Evolutionary conservation across 2,888 invertebrate species (phyloP).

Genomic region (Podotricha telesiphe): DNA sequence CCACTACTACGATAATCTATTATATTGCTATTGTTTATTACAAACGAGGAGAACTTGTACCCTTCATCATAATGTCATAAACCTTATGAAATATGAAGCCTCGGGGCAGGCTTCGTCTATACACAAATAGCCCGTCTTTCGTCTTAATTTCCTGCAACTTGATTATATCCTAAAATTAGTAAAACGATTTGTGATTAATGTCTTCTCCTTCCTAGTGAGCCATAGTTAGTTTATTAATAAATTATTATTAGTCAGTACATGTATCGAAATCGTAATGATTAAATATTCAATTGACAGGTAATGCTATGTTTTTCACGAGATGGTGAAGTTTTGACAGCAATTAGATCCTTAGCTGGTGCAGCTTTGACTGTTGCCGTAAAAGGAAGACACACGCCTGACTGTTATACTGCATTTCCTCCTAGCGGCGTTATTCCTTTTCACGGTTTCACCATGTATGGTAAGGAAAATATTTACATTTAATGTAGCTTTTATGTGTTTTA

Average conservation of each 20-base stretch:
- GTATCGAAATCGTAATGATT: background rate
- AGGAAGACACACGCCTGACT: conserved; percentile 86
- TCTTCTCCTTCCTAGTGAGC: too few species aligned
- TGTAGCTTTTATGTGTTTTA: background rate
- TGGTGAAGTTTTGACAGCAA: conserved; percentile 88
- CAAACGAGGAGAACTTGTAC: background rate
- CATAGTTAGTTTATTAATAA: too few species aligned
- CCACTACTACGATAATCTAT: too few species aligned
- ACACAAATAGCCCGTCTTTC: too few species aligned
- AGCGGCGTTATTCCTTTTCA: conserved; percentile 98
- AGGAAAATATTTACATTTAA: conserved; percentile 40
- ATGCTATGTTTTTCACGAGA: conserved; percentile 97
- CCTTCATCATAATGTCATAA: too few species aligned
- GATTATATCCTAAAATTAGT: too few species aligned
- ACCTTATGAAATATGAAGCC: too few species aligned
- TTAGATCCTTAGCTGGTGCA: conserved; percentile 81
- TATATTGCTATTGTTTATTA: background rate
- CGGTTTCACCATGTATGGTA: conserved; percentile 98
- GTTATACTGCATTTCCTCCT: conserved; percentile 92
- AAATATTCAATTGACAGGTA: conserved; percentile 72
- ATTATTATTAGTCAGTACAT: too few species aligned
- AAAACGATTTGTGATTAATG: too few species aligned
- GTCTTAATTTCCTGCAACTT: too few species aligned
- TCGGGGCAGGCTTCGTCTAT: too few species aligned
- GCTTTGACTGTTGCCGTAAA: conserved; percentile 90